Evolutionary conservation across 2,797 vertebrate species (phyloP), one percentile per base, ranked within the genome.

Genomic region (Nannoperca australis): DNA sequence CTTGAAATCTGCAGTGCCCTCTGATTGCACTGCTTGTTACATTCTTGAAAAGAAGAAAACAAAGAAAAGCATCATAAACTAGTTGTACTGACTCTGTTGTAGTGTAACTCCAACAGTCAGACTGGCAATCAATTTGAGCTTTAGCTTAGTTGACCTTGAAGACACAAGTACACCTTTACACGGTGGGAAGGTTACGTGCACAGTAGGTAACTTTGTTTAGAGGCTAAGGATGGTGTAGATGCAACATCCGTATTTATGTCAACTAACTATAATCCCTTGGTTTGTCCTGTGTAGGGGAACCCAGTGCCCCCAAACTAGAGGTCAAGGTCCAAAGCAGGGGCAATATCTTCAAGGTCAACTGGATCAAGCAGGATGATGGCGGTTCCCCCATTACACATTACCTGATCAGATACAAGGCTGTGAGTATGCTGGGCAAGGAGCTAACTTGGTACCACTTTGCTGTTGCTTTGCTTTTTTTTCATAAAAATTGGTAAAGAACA

Each of bases 331-430:
- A 94, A 78, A 95, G 95, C 40, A 94, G 80, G 10, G 97, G 97
- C 20, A 99, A 99, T 83, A 94, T 93, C 60, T 90, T 97, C 27
- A 98, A 96, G 87, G 96, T 99, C 83, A 96, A 95, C 67, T 96
- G 94, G 95, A 97, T 98, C 95, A 98, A 97, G 90, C 98, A 99
- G 92, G 98, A 99, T 2, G 98, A 99, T 0, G 98, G 98, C 0
- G 98, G 98, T 42, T 99, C 97, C 30, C 97, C 98, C 0, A 99
- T 99, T 82, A 96, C 91, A 61, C 97, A 99, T 78, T 99, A 98
- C 92, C 96, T 99, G 92, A 92, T 99, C 96, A 94, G 95, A 90
- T 98, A 98, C 96, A 97, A 94, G 94, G 95, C 97, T 94, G 98
- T 99, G 92, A 99, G 98, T 98, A 92, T 76, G 49, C 81, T 13